Evolutionary conservation across 1,140 invertebrate species (phyloP).

Genomic region (Papilio xuthus): DNA sequence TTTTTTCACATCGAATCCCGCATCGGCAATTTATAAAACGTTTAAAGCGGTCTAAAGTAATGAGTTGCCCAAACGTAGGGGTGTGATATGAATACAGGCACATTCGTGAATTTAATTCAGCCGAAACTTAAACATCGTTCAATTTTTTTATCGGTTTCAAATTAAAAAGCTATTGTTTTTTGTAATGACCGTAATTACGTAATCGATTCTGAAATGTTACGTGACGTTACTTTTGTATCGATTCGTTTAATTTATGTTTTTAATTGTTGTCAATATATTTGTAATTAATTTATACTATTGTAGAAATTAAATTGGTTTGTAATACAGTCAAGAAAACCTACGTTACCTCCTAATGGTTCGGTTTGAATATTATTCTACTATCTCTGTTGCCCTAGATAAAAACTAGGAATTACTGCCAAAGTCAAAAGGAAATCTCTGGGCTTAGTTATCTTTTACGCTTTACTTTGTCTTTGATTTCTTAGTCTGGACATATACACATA

Average conservation of each 20-base stretch:
- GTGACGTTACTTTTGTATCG: neutral
- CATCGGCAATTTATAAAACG: conserved; percentile 24
- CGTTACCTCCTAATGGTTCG: no score
- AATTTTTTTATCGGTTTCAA: conserved; percentile 18
- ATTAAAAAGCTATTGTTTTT: conserved; percentile 25
- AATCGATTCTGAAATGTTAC: neutral
- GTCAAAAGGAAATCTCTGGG: no score
- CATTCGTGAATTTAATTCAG: conserved; percentile 25
- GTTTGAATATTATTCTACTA: no score
- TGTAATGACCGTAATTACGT: conserved; percentile 11
- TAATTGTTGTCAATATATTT: neutral
- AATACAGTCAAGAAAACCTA: no score
- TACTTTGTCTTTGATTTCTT: no score
- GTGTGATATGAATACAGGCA: conserved; percentile 18
- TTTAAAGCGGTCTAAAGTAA: neutral
- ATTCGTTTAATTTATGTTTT: neutral
- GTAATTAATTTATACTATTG: neutral
- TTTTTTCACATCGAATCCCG: neutral
- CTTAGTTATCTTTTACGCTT: no score
- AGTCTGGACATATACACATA: no score
- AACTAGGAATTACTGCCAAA: no score
- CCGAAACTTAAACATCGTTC: neutral
- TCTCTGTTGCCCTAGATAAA: no score
- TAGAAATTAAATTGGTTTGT: no score
- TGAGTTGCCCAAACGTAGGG: conserved; percentile 1